Conservation (phyloP, 2,113 vertebrate species). For the Eurypyga helias region DNA sequence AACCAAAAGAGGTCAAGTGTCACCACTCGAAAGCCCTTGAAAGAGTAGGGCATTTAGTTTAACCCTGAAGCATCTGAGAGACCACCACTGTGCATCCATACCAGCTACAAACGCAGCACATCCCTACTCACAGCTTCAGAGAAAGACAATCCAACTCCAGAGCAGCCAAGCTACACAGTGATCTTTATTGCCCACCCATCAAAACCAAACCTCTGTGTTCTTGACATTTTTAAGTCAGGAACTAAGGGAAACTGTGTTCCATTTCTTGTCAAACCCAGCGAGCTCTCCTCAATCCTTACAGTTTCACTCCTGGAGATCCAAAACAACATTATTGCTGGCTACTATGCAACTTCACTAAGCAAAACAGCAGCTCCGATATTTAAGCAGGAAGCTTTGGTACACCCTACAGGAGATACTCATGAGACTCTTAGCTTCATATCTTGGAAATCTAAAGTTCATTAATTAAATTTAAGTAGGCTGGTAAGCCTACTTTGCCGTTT, state of each 20-base stretch:
- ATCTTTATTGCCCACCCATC: background rate
- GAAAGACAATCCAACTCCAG: background rate
- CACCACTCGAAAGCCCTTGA: no score
- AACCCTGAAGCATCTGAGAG: background rate
- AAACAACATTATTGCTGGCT: background rate
- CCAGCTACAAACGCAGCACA: background rate
- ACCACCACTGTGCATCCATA: accelerated
- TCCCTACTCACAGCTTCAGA: background rate
- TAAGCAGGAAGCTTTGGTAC: background rate
- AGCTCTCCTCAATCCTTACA: background rate
- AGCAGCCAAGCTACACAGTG: background rate
- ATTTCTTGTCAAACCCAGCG: background rate
- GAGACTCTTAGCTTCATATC: background rate
- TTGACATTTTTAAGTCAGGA: background rate
- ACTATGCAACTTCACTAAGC: background rate
- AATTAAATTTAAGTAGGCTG: no score
- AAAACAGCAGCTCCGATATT: background rate
- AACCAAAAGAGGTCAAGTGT: background rate
- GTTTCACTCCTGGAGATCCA: background rate
- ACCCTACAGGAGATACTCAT: background rate
- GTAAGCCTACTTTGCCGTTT: background rate
- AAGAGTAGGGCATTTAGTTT: background rate
- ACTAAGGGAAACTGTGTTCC: background rate
- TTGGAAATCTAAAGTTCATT: no score
- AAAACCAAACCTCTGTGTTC: background rate